Evolutionary conservation across 1,140 invertebrate genomes (phyloP).

Genomic region (Ladona fulva): DNA sequence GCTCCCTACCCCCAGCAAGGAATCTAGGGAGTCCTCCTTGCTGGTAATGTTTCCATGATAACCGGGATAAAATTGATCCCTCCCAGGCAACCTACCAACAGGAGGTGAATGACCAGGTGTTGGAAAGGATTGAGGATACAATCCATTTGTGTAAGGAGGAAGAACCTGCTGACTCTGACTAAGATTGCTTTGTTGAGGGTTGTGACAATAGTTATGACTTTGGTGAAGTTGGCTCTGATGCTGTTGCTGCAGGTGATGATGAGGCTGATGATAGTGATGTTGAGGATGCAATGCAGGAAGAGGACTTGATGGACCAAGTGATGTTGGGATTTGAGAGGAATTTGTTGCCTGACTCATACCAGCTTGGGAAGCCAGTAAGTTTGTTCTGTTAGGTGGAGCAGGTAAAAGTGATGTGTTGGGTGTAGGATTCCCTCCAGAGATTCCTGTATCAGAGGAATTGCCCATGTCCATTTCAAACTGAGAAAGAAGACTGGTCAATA

Average conservation of each 20-base stretch:
- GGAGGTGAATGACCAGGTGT: background rate
- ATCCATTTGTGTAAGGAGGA: background rate
- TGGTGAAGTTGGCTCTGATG: background rate
- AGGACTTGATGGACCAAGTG: background rate
- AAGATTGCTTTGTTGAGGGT: background rate
- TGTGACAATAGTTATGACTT: background rate
- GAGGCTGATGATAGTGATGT: background rate
- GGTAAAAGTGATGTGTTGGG: background rate
- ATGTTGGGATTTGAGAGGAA: background rate
- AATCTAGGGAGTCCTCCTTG: background rate
- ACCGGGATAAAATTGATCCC: background rate
- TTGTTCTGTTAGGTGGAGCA: background rate
- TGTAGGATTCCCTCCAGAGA: background rate
- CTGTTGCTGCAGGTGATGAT: background rate
- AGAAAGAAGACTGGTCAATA: background rate
- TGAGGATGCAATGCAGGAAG: background rate
- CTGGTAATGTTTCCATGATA: background rate
- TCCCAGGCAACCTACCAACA: background rate
- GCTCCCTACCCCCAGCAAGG: background rate
- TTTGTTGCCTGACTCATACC: background rate
- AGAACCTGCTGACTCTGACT: background rate
- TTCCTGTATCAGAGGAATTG: background rate
- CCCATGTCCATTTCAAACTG: background rate
- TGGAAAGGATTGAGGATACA: background rate
- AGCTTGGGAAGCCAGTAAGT: background rate